A percentile compares a stretch with the other conserved stretches of the same genome.
These are phyloP conservation scores for Camptogramma bilineatum DNA, from an alignment of 2,888 invertebrate genomes.

Conservation along the genomic window DNA sequence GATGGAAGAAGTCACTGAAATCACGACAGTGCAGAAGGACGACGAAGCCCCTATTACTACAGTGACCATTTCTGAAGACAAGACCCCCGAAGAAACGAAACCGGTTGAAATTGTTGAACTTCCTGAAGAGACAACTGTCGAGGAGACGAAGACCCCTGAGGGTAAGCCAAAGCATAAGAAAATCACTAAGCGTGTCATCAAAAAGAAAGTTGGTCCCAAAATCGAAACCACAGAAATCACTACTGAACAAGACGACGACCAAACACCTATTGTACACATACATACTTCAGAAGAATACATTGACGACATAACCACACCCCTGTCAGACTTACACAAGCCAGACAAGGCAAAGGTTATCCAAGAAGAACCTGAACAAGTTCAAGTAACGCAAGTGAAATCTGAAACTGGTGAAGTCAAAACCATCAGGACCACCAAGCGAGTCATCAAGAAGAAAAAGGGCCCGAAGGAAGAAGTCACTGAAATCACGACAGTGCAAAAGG, in stretches of 20 bases:
- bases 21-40: conserved; percentile 40
- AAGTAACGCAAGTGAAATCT: conserved; percentile 44
- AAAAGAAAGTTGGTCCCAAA: conserved; percentile 40
- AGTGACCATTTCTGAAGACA: conserved; percentile 60
- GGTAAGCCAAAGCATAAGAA: conserved; percentile 53
- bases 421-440: conserved; percentile 51
- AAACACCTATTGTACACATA: too few species aligned
- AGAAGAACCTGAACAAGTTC: background rate
- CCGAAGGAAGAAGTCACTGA: conserved; percentile 47
- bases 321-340: conserved; percentile 5
- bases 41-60: conserved; percentile 43
- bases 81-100: conserved; percentile 32
- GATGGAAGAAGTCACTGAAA: conserved; percentile 41
- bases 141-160: conserved; percentile 51
- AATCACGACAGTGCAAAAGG: conserved; percentile 43
- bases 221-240: conserved; percentile 51
- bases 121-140: conserved; percentile 49
- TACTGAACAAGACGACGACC: conserved; percentile 69
- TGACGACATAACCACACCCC: conserved; percentile 28
- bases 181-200: conserved; percentile 50
- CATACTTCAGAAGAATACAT: conserved; percentile 52
- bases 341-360: background rate
- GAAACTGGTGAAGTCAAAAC: conserved; percentile 48
- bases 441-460: conserved; percentile 53
- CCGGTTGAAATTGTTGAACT: conserved; percentile 41